Evolutionary conservation across 1,140 invertebrate species (phyloP), one percentile per base, ranked within the genome.

Genomic region (Lepidurus apus): DNA sequence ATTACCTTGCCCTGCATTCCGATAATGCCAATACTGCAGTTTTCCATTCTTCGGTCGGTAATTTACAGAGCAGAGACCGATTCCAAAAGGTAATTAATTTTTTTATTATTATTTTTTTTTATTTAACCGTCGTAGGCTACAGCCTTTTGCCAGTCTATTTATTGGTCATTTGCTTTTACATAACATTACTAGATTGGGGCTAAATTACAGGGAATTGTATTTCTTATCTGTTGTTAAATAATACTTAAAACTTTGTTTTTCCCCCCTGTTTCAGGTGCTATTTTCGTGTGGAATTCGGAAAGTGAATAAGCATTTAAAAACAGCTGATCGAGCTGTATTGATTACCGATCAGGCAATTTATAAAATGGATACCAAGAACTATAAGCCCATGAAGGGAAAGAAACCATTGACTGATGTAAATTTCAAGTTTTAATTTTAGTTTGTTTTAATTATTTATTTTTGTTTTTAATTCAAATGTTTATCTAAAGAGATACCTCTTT

Each of bases 311-410:
- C 91, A 91, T 85, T 95, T 95, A 85, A 98, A 98, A 86, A 89
- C 91, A 84, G 92, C 95, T 0, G 94, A 97, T 82, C 88, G 97
- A 74, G 94, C 93, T 6, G 84, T 98, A 74, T 87, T 98, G 10
- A 87, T 99, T 73, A 98, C 97, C 0, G 95, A 98, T 81, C 88
- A 90, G 8, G 89, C 88, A 42, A 91, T 99, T 80, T 97, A 94
- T 84, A 98, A 98, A 85, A 86, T 98, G 80, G 95, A 98, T 81
- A 88, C 87, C 42, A 95, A 92, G 80, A 81, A 82, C 24, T 98
- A 98, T 84, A 95, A 93, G 83, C 90, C 91, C 43, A 90, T 98
- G 88, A 94, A 92, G 83, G 91, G 93, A 81, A 92, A 92, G 21
- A 92, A 93, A 82, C 89, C 89, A 5, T 91, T 97, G 74, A 87